phyloP scores from a whole-genome alignment of 1,140 invertebrate genomes.

The Saxidomus purpurata region DNA sequence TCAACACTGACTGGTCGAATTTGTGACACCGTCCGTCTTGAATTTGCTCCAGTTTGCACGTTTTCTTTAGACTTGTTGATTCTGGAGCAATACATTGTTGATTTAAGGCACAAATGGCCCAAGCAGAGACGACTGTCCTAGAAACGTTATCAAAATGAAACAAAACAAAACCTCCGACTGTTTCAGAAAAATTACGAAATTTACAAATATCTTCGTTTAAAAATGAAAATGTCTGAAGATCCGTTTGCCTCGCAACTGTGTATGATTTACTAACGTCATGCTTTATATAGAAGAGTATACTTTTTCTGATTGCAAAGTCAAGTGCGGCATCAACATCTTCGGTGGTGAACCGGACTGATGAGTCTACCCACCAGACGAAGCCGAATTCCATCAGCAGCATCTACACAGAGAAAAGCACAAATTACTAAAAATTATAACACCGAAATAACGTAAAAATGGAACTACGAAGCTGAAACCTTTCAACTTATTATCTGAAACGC shows the following conservation, averaged over 20 bases:
- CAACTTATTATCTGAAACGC: neutral
- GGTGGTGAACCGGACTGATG: neutral
- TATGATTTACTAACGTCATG: neutral
- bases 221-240: conserved; percentile 8
- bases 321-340: neutral
- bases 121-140: neutral
- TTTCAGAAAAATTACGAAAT: conserved; percentile 37
- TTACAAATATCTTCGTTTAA: conserved; percentile 40
- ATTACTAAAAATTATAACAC: neutral
- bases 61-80: neutral
- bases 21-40: conserved; percentile 10
- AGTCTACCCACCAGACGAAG: conserved; percentile 51
- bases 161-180: neutral
- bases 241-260: neutral
- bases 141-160: conserved; percentile 14
- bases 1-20: conserved; percentile 45
- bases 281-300: neutral
- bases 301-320: neutral
- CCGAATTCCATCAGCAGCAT: conserved; percentile 42
- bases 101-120: conserved; percentile 18
- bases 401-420: conserved; percentile 28
- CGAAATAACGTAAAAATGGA: neutral
- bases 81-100: conserved; percentile 13
- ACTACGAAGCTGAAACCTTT: neutral
- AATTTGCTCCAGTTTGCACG: neutral